Evolutionary conservation across 2,113 vertebrate species (phyloP).

Genomic region (Tursiops truncatus): DNA sequence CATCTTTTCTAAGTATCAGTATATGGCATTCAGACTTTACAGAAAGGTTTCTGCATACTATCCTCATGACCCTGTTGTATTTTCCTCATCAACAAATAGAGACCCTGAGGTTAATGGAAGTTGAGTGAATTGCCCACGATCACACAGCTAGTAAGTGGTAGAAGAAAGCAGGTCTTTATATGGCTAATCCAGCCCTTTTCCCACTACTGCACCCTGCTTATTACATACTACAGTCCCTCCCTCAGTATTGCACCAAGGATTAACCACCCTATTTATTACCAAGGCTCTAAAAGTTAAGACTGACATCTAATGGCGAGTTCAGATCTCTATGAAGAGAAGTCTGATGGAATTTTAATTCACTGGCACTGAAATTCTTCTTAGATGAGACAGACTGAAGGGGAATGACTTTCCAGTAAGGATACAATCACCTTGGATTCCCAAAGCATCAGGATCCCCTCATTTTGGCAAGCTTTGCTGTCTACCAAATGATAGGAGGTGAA

Average conservation of each 20-base stretch:
- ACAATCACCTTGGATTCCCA: not conserved
- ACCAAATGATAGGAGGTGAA: not conserved
- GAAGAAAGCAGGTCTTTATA: not conserved
- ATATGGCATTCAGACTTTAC: not conserved
- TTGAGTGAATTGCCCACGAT: not conserved
- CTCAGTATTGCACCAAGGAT: not conserved
- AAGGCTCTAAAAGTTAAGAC: constrained; percentile 35
- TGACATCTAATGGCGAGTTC: constrained; percentile 52
- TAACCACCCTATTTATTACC: not conserved
- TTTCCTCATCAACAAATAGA: not conserved
- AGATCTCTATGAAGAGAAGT: not conserved
- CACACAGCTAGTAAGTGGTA: not conserved
- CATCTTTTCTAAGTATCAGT: not conserved
- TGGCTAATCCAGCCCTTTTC: too few relatives aligned
- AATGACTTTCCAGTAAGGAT: not conserved
- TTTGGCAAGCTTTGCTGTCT: not conserved
- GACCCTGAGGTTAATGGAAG: not conserved
- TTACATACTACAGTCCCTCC: not conserved
- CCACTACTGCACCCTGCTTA: not conserved
- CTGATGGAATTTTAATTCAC: not conserved
- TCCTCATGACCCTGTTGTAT: not conserved
- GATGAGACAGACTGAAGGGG: not conserved
- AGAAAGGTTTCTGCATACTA: not conserved
- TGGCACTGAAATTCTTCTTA: not conserved
- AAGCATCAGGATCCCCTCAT: not conserved